These are phyloP conservation scores for Aurelia aurita DNA, from an alignment of 30 jellyfish, hydroid and myxozoan genomes.

Conservation along the genomic window DNA sequence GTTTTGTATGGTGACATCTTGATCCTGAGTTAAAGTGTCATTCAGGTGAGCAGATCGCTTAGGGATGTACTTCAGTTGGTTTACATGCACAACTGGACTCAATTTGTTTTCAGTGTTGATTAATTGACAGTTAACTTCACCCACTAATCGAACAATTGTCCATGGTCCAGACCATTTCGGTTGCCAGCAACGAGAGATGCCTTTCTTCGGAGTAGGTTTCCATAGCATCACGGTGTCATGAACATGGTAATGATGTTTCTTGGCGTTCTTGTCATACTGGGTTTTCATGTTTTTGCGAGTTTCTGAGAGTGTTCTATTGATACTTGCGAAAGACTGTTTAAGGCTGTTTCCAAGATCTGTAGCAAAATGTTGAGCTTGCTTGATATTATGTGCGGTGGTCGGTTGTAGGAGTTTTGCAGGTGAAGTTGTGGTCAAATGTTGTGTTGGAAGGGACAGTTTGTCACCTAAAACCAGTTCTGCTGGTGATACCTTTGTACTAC, in stretches of 20 bases:
- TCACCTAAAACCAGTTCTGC: no score
- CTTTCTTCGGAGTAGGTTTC: conserved; percentile 6
- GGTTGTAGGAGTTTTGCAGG: not conserved
- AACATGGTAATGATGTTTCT: conserved; percentile 28
- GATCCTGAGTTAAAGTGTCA: no score
- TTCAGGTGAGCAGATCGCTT: no score
- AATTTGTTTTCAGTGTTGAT: not conserved
- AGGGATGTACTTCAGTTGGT: conserved; percentile 4
- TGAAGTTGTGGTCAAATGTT: not conserved
- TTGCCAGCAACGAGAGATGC: conserved; percentile 54
- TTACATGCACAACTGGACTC: not conserved
- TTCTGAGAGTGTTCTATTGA: not conserved
- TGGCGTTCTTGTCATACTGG: conserved; percentile 30
- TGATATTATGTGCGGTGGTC: not conserved
- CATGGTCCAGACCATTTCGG: conserved; percentile 59
- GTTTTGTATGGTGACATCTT: no score
- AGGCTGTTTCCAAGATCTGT: conserved; percentile 19
- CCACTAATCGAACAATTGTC: conserved; percentile 1
- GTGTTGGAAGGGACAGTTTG: conserved; percentile 5
- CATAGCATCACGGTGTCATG: conserved; percentile 42
- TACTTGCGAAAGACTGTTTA: conserved; percentile 8
- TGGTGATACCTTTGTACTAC: conserved; percentile 21
- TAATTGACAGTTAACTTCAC: conserved; percentile 15
- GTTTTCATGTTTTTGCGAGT: conserved; percentile 19
- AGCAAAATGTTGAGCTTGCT: conserved; percentile 48